Percentiles rank a stretch among this genome's conserved stretches.
Conservation (phyloP, 1,140 invertebrate species). For the Leptinotarsa defecta region DNA sequence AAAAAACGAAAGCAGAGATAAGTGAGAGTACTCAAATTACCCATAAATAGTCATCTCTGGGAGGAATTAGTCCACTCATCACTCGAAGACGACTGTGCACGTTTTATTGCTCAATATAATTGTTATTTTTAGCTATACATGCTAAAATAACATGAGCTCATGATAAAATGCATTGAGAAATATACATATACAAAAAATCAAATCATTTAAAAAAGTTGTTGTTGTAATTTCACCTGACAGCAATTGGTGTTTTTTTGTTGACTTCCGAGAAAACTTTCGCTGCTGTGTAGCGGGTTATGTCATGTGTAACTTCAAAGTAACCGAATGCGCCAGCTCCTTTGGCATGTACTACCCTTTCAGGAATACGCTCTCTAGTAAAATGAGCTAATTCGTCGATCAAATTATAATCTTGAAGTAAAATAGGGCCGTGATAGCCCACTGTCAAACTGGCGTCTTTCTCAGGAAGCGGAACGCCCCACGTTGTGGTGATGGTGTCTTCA, state of each 20-base stretch:
- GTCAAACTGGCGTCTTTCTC: slow-evolving; percentile 73
- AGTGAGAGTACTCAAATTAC: too few relatives aligned
- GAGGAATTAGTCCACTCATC: too few relatives aligned
- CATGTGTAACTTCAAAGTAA: slow-evolving; percentile 90
- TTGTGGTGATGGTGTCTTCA: slow-evolving; percentile 60
- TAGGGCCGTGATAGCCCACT: slow-evolving; percentile 84
- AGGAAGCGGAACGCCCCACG: slow-evolving; percentile 72
- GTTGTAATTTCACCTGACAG: slow-evolving; percentile 63
- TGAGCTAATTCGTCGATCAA: slow-evolving; percentile 93
- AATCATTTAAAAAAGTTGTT: neutral
- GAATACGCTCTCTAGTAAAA: slow-evolving; percentile 94
- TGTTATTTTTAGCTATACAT: too few relatives aligned
- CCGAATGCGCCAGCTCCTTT: slow-evolving; percentile 97
- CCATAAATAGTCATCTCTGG: too few relatives aligned
- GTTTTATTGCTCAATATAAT: too few relatives aligned
- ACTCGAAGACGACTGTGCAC: too few relatives aligned
- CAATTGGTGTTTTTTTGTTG: slow-evolving; percentile 81
- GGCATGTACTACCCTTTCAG: slow-evolving; percentile 96
- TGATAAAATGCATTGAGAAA: too few relatives aligned
- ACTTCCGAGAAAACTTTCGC: slow-evolving; percentile 79
- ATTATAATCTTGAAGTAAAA: slow-evolving; percentile 86
- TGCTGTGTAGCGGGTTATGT: slow-evolving; percentile 78
- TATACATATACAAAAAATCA: too few relatives aligned
- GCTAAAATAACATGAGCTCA: too few relatives aligned
- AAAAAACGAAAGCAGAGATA: too few relatives aligned